Evolutionary conservation across 2,113 vertebrate species (phyloP).

Genomic region (Parus major): DNA sequence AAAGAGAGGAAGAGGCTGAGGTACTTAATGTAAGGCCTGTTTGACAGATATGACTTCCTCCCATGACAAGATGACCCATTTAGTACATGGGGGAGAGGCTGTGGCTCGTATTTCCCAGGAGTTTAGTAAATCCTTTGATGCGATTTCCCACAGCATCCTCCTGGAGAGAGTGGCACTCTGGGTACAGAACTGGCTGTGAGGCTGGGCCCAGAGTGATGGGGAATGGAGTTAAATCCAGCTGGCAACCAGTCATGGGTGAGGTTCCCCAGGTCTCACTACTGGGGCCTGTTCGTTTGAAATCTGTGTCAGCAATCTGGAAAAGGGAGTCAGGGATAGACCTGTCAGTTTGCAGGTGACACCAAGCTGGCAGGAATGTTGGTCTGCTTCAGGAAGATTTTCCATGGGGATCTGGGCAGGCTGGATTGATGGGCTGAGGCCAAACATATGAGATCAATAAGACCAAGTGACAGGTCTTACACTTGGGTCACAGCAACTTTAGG

Average conservation of each 20-base stretch:
- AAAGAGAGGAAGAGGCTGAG: background rate
- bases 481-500: background rate
- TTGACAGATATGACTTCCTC: background rate
- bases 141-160: background rate
- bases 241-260: background rate
- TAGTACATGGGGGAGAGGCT: background rate
- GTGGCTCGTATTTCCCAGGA: background rate
- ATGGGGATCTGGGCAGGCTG: background rate
- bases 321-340: background rate
- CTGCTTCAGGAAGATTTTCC: background rate
- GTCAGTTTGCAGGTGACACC: background rate
- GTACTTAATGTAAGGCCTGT: background rate
- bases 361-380: background rate
- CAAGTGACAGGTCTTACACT: background rate
- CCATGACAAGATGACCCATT: background rate
- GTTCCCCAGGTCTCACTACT: background rate
- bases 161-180: background rate
- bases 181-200: background rate
- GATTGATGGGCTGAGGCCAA: too few relatives aligned
- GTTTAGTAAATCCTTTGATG: background rate
- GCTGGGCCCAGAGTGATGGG: background rate
- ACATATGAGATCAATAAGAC: background rate
- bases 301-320: background rate
- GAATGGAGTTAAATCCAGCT: background rate
- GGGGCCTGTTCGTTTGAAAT: background rate